phyloP scores from a whole-genome alignment of 2,797 vertebrate species.

The Erpetoichthys calabaricus region DNA sequence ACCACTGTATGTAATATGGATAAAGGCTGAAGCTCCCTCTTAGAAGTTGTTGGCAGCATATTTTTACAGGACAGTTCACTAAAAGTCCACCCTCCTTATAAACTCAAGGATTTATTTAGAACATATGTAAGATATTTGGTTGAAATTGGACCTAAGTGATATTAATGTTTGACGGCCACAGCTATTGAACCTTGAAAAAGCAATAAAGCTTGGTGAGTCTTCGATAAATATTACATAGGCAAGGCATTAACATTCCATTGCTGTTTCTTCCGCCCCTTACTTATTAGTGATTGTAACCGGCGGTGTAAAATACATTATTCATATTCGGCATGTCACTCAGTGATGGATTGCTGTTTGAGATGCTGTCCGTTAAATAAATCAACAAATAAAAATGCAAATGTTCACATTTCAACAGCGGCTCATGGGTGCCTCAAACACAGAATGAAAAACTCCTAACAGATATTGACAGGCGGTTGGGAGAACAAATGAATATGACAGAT shows the following conservation, averaged over 20 bases:
- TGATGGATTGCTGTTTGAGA: constrained; percentile 98
- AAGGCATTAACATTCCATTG: constrained; percentile 66
- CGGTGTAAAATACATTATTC: constrained; percentile 98
- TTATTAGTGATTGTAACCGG: constrained; percentile 92
- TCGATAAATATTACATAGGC: constrained; percentile 71
- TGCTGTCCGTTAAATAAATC: constrained; percentile 99
- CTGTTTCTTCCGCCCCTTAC: constrained; percentile 46
- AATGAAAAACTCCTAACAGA: constrained; percentile 57
- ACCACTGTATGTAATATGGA: no score
- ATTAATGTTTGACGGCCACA: constrained; percentile 74
- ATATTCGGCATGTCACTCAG: constrained; percentile 84
- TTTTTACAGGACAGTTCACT: no score
- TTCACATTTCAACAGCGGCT: constrained; percentile 71
- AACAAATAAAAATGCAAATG: constrained; percentile 99
- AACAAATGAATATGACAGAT: constrained; percentile 71
- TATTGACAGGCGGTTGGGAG: constrained; percentile 68
- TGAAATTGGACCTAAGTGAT: constrained; percentile 48
- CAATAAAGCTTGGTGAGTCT: constrained; percentile 57
- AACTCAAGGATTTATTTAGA: constrained; percentile 1
- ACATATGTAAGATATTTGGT: constrained; percentile 20
- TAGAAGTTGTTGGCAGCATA: no score
- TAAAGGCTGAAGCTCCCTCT: no score
- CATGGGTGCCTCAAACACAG: constrained; percentile 17
- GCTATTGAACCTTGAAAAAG: constrained; percentile 67
- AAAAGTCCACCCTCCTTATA: neutral